Evolutionary conservation across 2,888 invertebrate species (phyloP).

Genomic region (Clistopyga incitator): DNA sequence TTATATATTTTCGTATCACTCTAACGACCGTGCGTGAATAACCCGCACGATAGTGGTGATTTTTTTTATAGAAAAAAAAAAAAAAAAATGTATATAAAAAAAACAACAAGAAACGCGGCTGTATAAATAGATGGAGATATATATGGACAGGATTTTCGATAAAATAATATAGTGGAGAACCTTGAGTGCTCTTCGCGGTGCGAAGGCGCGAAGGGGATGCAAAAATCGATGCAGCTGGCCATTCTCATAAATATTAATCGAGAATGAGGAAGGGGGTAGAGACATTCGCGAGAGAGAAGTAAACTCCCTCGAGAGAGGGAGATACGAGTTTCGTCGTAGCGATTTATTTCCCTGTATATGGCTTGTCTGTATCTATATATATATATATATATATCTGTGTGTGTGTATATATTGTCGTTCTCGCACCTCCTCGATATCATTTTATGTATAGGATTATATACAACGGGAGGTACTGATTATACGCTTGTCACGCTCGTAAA

Average conservation of each 20-base stretch:
- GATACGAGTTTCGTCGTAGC: slow-evolving; percentile 50
- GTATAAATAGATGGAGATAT: slow-evolving; percentile 28
- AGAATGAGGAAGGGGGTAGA: slow-evolving; percentile 30
- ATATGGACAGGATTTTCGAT: slow-evolving; percentile 21
- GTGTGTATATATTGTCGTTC: slow-evolving; percentile 20
- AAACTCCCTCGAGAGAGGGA: slow-evolving; percentile 43
- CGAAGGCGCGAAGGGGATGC: slow-evolving; percentile 44
- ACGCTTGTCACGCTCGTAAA: slow-evolving; percentile 64
- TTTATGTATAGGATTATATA: slow-evolving; percentile 16
- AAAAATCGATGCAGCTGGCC: slow-evolving; percentile 70
- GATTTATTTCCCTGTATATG: slow-evolving; percentile 51
- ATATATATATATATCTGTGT: slow-evolving; percentile 21
- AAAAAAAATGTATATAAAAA: not conserved
- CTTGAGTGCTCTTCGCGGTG: slow-evolving; percentile 40
- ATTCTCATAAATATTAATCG: slow-evolving; percentile 80
- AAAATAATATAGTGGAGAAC: slow-evolving; percentile 51
- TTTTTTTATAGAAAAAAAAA: not conserved
- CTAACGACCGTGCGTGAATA: slow-evolving; percentile 6
- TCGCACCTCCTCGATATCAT: slow-evolving; percentile 37
- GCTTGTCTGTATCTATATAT: slow-evolving; percentile 18
- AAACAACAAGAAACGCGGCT: not conserved
- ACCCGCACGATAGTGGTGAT: not conserved
- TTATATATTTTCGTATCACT: not conserved
- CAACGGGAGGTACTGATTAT: slow-evolving; percentile 57
- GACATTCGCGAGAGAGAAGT: slow-evolving; percentile 33